Conservation (phyloP, 2,113 vertebrate genomes). For the Pundamilia nyererei region DNA sequence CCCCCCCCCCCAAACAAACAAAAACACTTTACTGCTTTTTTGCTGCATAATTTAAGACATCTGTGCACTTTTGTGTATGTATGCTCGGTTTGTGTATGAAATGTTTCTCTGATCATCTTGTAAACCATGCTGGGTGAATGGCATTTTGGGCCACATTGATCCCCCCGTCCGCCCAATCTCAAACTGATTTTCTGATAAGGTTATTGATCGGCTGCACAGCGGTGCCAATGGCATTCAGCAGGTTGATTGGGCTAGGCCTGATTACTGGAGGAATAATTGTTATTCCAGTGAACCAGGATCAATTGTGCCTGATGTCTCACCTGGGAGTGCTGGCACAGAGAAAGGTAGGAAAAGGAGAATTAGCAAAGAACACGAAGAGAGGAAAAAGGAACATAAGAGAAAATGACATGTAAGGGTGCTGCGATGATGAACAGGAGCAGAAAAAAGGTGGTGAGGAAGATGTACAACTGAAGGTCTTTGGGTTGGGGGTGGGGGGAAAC, state of each 20-base stretch:
- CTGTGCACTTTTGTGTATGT: background rate
- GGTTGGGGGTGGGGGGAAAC: background rate
- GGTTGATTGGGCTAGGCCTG: slow-evolving; percentile 86
- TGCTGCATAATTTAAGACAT: background rate
- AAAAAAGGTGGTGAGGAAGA: background rate
- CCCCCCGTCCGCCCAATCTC: slow-evolving; percentile 67
- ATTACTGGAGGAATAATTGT: slow-evolving; percentile 98
- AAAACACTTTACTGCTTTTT: background rate
- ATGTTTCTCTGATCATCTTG: slow-evolving; percentile 70
- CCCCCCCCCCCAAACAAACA: background rate
- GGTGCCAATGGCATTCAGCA: slow-evolving; percentile 87
- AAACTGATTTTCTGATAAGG: slow-evolving; percentile 83
- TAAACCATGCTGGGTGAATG: slow-evolving; percentile 78
- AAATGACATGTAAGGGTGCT: background rate
- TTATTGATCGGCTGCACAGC: slow-evolving; percentile 83
- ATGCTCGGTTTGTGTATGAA: slow-evolving; percentile 12
- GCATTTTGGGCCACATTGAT: slow-evolving; percentile 84
- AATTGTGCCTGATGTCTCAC: slow-evolving; percentile 87
- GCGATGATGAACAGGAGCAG: background rate
- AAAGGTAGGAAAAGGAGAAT: slow-evolving; percentile 5
- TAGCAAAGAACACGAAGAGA: slow-evolving; percentile 35
- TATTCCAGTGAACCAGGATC: slow-evolving; percentile 90
- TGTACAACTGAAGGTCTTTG: background rate
- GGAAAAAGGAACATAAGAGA: slow-evolving; percentile 37
- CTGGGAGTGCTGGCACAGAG: slow-evolving; percentile 75